Base-by-base conservation (phyloP, 2,797 vertebrate species). In the Hemitrygon akajei region DNA sequence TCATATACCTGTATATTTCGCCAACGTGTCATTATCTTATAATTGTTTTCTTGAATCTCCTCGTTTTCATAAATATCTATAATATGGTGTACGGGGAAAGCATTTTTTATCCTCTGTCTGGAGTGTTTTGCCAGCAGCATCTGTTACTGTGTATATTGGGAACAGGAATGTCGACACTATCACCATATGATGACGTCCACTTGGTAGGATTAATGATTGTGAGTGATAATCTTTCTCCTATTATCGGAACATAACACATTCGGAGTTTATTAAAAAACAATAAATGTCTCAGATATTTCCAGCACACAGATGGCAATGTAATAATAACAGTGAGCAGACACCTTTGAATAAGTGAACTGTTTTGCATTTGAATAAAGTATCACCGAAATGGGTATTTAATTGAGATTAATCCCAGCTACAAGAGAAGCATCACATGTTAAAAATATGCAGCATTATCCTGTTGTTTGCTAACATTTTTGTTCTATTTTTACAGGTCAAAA, bases 161-260 rank as follows among this genome's bases (percentile, higher is more conserved):
- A 87, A n/a, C 1, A 7, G n/a, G 30, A 34, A 87, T 66, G 84
- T 66, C 60, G 12, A 18, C 16, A 30, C n/a, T 63, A 7, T 66
- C 84, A 66, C 16, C 12, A 22, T 58, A 30, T 58, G 25, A 58
- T 58, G 81, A 84, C 30, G 34, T 3, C 60, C 30, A 34, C 5
- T 34, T 87, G 60, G 63, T 60, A 87, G 30, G n/a, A 87, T 87
- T 87, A 34, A 34, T 87, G 84, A 87, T 66, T 87, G 84, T 87
- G 60, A 30, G n/a, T 10, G 84, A 63, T 66, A 87, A 73, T 75
- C 69, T 75, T 92, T 56, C 37, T 20, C 40, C 40, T 75, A 92
- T 92, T 92, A 25, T 66, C 40, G 75, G 91, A 75, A 40, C 22
- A 56, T 71, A 18, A 20, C 84, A 66, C 84, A 87, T n/a, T 87